Percentiles rank a stretch among this genome's conserved stretches.
Conservation (phyloP, 2,888 invertebrate genomes). For the Ectobius pallidus region DNA sequence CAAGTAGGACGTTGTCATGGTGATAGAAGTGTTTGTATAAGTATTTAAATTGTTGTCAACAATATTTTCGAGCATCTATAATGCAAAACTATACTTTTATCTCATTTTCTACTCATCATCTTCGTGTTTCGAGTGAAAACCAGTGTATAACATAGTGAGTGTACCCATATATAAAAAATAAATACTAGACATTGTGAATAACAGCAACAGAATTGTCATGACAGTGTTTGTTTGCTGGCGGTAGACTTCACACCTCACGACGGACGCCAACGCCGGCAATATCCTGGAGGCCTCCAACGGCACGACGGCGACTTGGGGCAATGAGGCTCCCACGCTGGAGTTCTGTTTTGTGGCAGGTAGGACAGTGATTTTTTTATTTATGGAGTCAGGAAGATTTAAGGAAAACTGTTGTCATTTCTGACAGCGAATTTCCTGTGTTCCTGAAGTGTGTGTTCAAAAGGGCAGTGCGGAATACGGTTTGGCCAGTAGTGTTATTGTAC, state of each 20-base stretch:
- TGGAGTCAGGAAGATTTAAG: too few species aligned
- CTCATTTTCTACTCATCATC: neutral
- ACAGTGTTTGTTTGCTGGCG: neutral
- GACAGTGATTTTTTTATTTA: too few species aligned
- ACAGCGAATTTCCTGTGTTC: too few species aligned
- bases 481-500: too few species aligned
- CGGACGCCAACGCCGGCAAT: slow-evolving; percentile 4
- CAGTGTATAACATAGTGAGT: neutral
- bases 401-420: too few species aligned
- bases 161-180: too few species aligned
- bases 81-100: neutral
- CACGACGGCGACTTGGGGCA: slow-evolving; percentile 20
- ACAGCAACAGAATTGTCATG: too few species aligned
- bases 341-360: slow-evolving; percentile 33
- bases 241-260: neutral
- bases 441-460: too few species aligned
- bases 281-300: slow-evolving; percentile 28
- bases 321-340: slow-evolving; percentile 25
- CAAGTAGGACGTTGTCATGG: neutral
- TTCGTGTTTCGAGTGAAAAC: neutral
- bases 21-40: neutral
- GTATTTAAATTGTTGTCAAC: neutral
- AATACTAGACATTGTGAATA: too few species aligned
- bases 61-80: neutral
- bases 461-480: too few species aligned